Conservation (phyloP, 1,140 invertebrate genomes). For the Drosophila arizonae region DNA sequence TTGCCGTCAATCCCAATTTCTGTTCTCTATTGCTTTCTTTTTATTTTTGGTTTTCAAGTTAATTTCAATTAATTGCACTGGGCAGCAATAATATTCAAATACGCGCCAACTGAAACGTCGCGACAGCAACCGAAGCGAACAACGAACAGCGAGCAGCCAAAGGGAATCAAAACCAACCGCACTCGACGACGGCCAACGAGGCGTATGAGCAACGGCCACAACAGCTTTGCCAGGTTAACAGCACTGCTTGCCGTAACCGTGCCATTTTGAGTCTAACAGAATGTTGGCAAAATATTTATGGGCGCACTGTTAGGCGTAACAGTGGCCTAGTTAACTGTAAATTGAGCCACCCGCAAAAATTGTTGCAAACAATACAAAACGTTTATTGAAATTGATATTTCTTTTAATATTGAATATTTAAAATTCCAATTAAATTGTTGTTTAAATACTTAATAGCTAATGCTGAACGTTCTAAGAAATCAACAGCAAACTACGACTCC, state of each 20-base stretch:
- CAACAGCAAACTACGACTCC: no score
- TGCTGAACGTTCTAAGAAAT: no score
- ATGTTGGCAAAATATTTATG: background rate
- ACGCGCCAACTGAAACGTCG: slow-evolving; percentile 34
- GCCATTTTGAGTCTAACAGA: slow-evolving; percentile 23
- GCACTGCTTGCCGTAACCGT: slow-evolving; percentile 8
- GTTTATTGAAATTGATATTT: no score
- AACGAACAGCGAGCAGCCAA: slow-evolving; percentile 21
- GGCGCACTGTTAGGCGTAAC: background rate
- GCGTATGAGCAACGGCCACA: slow-evolving; percentile 36
- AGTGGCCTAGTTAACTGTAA: no score
- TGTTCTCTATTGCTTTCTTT: background rate
- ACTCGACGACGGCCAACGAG: slow-evolving; percentile 43
- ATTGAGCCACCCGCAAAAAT: no score
- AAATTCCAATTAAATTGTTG: no score
- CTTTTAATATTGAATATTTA: no score
- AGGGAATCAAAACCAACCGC: slow-evolving; percentile 37
- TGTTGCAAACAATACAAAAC: no score
- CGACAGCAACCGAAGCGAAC: slow-evolving; percentile 14
- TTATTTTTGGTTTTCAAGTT: background rate
- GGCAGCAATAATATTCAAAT: slow-evolving; percentile 13
- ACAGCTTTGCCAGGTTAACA: slow-evolving; percentile 14
- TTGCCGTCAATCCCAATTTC: slow-evolving; percentile 9
- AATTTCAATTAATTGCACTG: background rate
- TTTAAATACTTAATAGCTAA: no score